Evolutionary conservation across 2,113 vertebrate genomes (phyloP), one percentile per base, ranked within the genome.

Genomic region (Thymallus thymallus): DNA sequence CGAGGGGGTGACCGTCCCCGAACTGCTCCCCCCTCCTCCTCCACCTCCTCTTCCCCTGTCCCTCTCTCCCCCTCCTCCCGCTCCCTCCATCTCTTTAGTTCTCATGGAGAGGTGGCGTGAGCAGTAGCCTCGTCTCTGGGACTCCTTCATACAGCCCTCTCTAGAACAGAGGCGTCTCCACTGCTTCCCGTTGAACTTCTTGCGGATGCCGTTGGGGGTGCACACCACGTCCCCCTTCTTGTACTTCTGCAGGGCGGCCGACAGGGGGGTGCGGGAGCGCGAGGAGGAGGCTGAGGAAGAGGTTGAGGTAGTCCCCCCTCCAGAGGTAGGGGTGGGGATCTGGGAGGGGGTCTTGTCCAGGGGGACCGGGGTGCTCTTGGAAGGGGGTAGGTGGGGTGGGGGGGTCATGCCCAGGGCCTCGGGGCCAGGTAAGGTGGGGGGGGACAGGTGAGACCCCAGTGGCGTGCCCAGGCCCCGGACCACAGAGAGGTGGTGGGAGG

Each of bases 131-230:
- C 96, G 87, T 0, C 96, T 92, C 86, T 98, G 96, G 0, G 96
- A 97, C 85, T 98, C 96, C 86, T 97, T 97, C 95, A 96, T 96
- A 76, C 96, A 98, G 76, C 96, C 92, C 1, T 97, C 96, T n/a
- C 95, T 91, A 0, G 96, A 97, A 87, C 96, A 98, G 3, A 98
- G 89, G 3, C 96, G 89, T n/a, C 96, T 87, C 96, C 96, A 98
- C 72, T 98, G 96, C 89, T 98, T 98, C 4, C 96, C 96, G 0
- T 98, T 98, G 75, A 98, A 98, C 78, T 98, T 98, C 84, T 98
- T 98, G 0, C 96, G 92, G 51, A 98, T 97, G 3, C 96, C 96
- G 0, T 96, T 97, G 0, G 95, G 95, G 0, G 96, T 97, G 82
- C 95, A 97, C 0, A 98, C 96, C 79, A 98, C 96, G 0, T 98